Evolutionary conservation across 2,888 invertebrate genomes (phyloP).

Genomic region (Dryocosmus kuriphilus): DNA sequence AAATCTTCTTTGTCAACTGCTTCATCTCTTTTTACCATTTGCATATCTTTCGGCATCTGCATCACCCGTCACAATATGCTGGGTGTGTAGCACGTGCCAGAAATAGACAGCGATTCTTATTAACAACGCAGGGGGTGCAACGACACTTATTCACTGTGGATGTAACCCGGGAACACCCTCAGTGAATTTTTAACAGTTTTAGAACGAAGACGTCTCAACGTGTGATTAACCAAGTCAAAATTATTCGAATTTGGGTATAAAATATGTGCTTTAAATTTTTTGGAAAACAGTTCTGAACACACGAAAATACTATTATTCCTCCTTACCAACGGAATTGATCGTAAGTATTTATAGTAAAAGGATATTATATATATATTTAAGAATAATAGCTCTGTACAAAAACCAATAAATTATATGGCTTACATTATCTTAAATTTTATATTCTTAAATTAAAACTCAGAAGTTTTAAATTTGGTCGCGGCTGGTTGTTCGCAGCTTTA

Average conservation of each 20-base stretch:
- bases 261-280: neutral
- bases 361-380: too few species aligned
- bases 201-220: conserved; percentile 14
- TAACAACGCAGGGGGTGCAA: conserved; percentile 71
- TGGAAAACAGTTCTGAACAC: neutral
- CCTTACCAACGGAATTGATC: neutral
- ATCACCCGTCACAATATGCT: conserved; percentile 53
- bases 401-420: too few species aligned
- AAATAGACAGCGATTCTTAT: conserved; percentile 68
- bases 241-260: neutral
- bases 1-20: conserved; percentile 20
- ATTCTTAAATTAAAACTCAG: too few species aligned
- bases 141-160: conserved; percentile 63
- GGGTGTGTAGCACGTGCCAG: conserved; percentile 64
- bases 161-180: conserved; percentile 56
- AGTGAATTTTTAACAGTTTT: conserved; percentile 44
- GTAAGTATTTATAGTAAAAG: neutral
- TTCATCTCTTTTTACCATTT: conserved; percentile 44
- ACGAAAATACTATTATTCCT: conserved; percentile 13
- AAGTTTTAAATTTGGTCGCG: too few species aligned
- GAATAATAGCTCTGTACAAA: too few species aligned
- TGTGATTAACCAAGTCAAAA: neutral
- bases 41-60: conserved; percentile 45
- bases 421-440: too few species aligned
- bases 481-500: too few species aligned